phyloP scores from a whole-genome alignment of 1,140 invertebrate genomes.

The Latrodectus geometricus region DNA sequence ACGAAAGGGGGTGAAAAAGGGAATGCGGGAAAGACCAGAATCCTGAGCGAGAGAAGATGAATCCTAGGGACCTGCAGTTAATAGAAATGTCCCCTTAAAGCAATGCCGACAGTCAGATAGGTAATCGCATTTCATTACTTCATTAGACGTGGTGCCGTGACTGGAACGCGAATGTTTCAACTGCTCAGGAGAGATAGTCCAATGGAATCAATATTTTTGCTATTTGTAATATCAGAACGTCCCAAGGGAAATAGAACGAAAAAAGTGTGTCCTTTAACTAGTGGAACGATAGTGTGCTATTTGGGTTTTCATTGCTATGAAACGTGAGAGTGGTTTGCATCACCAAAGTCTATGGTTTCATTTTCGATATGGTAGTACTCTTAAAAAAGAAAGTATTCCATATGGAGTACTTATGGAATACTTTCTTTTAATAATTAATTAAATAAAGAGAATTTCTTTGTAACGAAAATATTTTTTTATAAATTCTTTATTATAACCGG shows the following conservation, averaged over 20 bases:
- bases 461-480: too few relatives aligned
- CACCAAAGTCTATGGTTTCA: too few relatives aligned
- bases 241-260: neutral
- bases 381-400: too few relatives aligned
- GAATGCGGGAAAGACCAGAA: neutral
- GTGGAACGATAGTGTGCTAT: too few relatives aligned
- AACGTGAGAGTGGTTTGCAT: too few relatives aligned
- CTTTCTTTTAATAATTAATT: too few relatives aligned
- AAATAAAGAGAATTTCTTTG: too few relatives aligned
- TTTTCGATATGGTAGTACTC: too few relatives aligned
- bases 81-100: conserved; percentile 52
- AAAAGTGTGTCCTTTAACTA: too few relatives aligned
- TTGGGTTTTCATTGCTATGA: too few relatives aligned
- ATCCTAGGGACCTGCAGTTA: conserved; percentile 27
- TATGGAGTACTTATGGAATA: too few relatives aligned
- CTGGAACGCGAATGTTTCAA: conserved; percentile 19
- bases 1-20: conserved; percentile 10
- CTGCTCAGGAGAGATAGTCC: neutral
- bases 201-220: conserved; percentile 40
- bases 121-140: conserved; percentile 56
- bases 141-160: conserved; percentile 44
- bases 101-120: conserved; percentile 36
- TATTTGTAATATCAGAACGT: conserved; percentile 17
- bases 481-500: too few relatives aligned
- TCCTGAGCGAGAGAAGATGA: neutral